phyloP scores from a whole-genome alignment of 2,797 vertebrate genomes.

The Sebastolobus altivelis region DNA sequence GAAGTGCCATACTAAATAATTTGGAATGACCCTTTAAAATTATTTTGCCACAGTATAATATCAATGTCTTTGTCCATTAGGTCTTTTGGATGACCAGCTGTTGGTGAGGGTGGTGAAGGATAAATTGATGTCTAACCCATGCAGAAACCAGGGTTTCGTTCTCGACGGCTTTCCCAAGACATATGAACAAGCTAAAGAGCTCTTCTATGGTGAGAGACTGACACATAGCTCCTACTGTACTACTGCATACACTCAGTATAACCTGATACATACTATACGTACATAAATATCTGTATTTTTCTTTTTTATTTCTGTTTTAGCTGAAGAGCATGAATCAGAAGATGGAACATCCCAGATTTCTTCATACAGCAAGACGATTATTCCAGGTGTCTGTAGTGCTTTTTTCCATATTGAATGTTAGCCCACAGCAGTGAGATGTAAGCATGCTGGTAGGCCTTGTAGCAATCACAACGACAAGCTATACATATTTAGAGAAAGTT shows the following conservation, averaged over 20 bases:
- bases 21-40: neutral
- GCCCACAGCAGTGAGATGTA: neutral
- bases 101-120: conserved; percentile 87
- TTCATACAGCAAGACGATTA: conserved; percentile 75
- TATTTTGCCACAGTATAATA: neutral
- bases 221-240: neutral
- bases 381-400: conserved; percentile 84
- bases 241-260: neutral
- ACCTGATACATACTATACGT: neutral
- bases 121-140: conserved; percentile 90
- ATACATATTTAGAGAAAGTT: neutral
- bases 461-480: neutral
- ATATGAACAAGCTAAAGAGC: conserved; percentile 88
- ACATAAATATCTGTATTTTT: neutral
- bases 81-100: conserved; percentile 85
- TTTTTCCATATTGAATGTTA: neutral
- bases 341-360: conserved; percentile 72
- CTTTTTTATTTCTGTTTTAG: conserved; percentile 56
- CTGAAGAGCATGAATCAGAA: conserved; percentile 84
- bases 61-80: conserved; percentile 68
- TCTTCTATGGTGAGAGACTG: conserved; percentile 87
- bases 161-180: conserved; percentile 92
- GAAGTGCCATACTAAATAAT: neutral
- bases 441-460: neutral
- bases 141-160: conserved; percentile 94